Evolutionary conservation across 2,797 vertebrate genomes (phyloP), one percentile per base, ranked within the genome.

Genomic region (Semaprochilodus insignis): DNA sequence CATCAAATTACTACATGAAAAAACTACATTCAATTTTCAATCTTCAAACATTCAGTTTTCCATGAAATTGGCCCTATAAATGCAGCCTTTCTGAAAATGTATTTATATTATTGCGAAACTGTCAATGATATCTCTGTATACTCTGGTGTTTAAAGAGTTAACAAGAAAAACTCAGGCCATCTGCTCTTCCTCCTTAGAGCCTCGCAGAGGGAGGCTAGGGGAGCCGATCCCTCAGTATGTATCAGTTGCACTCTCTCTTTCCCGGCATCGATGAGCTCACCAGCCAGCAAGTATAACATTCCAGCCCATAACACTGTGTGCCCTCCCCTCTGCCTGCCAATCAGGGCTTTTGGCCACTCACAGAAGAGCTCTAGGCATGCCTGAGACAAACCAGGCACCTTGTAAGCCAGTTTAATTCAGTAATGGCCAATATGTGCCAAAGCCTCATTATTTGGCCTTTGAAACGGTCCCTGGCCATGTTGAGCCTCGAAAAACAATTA

Each of bases 401-500:
- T 60, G 84, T 48, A 67, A 88, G 78, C 72, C 74, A 75, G 65
- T 85, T 88, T 88, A 87, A 90, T 88, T 90, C 76, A 25, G 83
- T 88, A 85, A 87, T 88, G 72, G 86, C 60, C 81, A 65, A 74
- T 81, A 83, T 81, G 81, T 83, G 83, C 85, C 83, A 83, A 75
- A 80, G 77, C 83, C 85, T 89, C 80, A 89, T 90, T 88, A 87
- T 82, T 82, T 87, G 86, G 87, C 86, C 78, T 88, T 87, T 87
- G 77, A 86, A 90, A 87, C 70, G 74, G 75, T 90, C 90, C 85
- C 85, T 80, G 88, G 88, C 84, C 86, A 82, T 88, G 85, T 85
- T 81, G 84, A 83, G 79, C 77, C 85, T 89, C 71, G 55, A 71
- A 90, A 92, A 91, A 91, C 88, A 91, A 91, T 91, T 91, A 91